Percentiles rank a stretch among this genome's conserved stretches.
Evolutionary conservation across 1,140 invertebrate species (phyloP).

Genomic region (Drosophila littoralis): DNA sequence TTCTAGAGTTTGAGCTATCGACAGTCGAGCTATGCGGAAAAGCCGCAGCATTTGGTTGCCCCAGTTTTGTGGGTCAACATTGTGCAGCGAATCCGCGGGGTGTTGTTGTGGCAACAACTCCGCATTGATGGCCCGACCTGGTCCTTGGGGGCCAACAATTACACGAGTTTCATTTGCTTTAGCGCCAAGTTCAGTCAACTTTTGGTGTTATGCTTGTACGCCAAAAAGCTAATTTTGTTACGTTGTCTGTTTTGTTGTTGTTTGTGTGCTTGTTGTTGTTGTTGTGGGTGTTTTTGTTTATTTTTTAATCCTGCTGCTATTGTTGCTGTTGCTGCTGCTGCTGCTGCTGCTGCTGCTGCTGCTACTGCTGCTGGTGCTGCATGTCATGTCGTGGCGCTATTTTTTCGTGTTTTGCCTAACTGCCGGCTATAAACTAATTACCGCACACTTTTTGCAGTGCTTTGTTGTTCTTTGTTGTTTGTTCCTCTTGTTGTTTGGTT

Average conservation of each 20-base stretch:
- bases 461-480: slow-evolving; percentile 26
- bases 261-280: not conserved
- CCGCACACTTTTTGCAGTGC: slow-evolving; percentile 35
- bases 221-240: slow-evolving; percentile 46
- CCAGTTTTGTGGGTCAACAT: slow-evolving; percentile 11
- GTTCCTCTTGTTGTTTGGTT: slow-evolving; percentile 3
- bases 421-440: slow-evolving; percentile 59
- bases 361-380: slow-evolving; percentile 14
- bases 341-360: slow-evolving; percentile 20
- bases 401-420: slow-evolving; percentile 47
- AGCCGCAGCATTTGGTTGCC: not conserved
- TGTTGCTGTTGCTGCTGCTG: slow-evolving; percentile 20
- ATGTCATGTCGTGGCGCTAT: slow-evolving; percentile 28
- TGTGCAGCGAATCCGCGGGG: not conserved
- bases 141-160: slow-evolving; percentile 3
- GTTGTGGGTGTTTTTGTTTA: slow-evolving; percentile 12
- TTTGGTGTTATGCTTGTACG: slow-evolving; percentile 16
- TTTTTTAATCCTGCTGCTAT: not conserved
- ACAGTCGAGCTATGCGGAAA: not conserved
- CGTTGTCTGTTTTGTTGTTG: slow-evolving; percentile 13
- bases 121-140: not conserved
- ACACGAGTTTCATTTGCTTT: slow-evolving; percentile 41
- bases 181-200: slow-evolving; percentile 41
- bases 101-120: too few relatives aligned
- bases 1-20: not conserved